Evolutionary conservation across 30 jellyfish, hydroid and myxozoan genomes (phyloP).

Genomic region (Turritopsis rubra): DNA sequence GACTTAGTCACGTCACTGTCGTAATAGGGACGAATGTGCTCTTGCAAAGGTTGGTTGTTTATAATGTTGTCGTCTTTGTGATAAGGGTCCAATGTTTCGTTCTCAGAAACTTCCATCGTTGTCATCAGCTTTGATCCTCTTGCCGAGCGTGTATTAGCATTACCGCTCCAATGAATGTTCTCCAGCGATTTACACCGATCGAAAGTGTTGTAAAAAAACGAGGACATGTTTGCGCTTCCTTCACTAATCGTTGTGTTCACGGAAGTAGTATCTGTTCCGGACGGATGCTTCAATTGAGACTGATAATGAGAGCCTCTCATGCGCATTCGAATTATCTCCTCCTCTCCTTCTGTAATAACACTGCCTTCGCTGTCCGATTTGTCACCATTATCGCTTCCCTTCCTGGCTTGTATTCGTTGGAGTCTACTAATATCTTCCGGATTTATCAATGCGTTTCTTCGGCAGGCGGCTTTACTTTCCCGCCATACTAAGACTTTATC

Average conservation of each 20-base stretch:
- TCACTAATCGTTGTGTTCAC: background rate
- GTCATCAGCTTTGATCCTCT: background rate
- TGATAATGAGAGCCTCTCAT: too few relatives aligned
- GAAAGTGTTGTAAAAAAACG: background rate
- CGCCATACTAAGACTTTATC: conserved; percentile 27
- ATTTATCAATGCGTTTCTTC: conserved; percentile 24
- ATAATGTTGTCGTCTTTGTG: background rate
- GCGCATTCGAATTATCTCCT: conserved; percentile 10
- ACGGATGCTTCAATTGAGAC: background rate
- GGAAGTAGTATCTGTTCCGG: background rate
- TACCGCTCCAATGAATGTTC: background rate
- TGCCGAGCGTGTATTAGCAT: background rate
- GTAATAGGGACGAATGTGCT: too few relatives aligned
- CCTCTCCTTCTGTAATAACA: conserved; percentile 7
- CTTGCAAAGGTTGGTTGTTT: too few relatives aligned
- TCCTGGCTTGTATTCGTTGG: background rate
- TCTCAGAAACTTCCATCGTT: background rate
- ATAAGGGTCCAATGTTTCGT: background rate
- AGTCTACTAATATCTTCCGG: conserved; percentile 15
- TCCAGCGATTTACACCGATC: background rate
- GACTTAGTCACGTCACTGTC: too few relatives aligned
- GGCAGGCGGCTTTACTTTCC: conserved; percentile 16
- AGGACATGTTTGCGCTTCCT: background rate
- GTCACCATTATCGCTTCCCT: background rate
- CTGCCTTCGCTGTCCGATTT: background rate